These are phyloP conservation scores for Eurypyga helias DNA, from an alignment of 2,113 vertebrate genomes.

Conservation along the genomic window DNA sequence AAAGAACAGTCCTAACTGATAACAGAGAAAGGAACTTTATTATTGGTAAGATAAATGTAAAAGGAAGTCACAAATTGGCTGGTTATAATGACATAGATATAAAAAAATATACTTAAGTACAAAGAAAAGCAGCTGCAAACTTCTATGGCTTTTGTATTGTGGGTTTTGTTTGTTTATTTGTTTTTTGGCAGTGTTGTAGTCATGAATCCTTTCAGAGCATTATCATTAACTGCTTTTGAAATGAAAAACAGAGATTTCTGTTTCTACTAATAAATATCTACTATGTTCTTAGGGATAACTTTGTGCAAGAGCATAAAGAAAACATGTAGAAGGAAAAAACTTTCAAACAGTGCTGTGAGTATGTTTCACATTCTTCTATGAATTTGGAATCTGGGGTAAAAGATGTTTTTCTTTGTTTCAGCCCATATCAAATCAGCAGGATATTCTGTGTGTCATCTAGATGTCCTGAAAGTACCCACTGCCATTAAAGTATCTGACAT, in stretches of 20 bases:
- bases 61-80: background rate
- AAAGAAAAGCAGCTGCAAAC: background rate
- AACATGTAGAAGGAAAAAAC: background rate
- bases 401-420: background rate
- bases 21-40: background rate
- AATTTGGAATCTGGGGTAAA: background rate
- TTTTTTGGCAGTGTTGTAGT: background rate
- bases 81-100: background rate
- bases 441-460: background rate
- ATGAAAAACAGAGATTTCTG: background rate
- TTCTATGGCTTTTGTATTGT: background rate
- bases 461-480: background rate
- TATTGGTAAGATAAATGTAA: background rate
- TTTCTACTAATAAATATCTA: background rate
- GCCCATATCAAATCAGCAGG: background rate
- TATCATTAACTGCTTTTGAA: background rate
- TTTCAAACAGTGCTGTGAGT: background rate
- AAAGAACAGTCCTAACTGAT: background rate
- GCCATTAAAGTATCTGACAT: background rate
- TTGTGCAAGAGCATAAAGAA: background rate
- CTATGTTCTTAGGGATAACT: background rate
- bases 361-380: background rate
- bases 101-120: background rate
- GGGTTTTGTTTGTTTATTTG: background rate
- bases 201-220: background rate